Conservation (phyloP, 2,113 vertebrate genomes). For the Eurystomus gularis region DNA sequence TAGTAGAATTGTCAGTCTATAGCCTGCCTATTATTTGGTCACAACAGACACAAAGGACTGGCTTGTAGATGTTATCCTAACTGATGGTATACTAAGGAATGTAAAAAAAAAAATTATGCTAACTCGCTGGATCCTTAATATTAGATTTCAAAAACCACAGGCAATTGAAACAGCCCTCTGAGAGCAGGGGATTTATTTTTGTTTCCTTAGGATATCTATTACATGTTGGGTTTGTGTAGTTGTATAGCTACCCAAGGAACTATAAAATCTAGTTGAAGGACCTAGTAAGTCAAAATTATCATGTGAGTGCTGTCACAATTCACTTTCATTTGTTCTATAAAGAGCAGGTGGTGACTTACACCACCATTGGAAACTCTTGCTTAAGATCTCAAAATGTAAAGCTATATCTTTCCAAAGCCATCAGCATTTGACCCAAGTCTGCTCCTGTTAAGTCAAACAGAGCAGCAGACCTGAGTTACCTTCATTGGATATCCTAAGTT, state of each 20-base stretch:
- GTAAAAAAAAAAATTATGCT: not conserved
- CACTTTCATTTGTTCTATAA: not conserved
- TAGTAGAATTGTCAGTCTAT: not conserved
- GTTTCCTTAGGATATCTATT: not conserved
- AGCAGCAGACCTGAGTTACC: not conserved
- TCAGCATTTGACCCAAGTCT: not conserved
- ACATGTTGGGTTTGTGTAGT: not conserved
- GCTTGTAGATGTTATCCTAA: not conserved
- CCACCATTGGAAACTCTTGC: not conserved
- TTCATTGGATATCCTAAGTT: not conserved
- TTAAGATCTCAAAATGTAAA: not conserved
- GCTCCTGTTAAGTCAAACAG: not conserved
- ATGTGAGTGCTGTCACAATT: not conserved
- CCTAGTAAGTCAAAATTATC: not conserved
- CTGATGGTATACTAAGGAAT: not conserved
- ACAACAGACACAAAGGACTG: not conserved
- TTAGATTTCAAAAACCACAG: conserved; percentile 16
- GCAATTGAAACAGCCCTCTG: not conserved
- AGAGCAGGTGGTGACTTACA: not conserved
- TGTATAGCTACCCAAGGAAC: not conserved
- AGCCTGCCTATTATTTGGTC: not conserved
- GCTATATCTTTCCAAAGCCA: not conserved
- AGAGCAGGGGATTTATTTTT: not conserved
- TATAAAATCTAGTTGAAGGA: not conserved
- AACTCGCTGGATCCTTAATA: not conserved